Conservation (phyloP, 2,888 invertebrate genomes). For the Suillia variegata region DNA sequence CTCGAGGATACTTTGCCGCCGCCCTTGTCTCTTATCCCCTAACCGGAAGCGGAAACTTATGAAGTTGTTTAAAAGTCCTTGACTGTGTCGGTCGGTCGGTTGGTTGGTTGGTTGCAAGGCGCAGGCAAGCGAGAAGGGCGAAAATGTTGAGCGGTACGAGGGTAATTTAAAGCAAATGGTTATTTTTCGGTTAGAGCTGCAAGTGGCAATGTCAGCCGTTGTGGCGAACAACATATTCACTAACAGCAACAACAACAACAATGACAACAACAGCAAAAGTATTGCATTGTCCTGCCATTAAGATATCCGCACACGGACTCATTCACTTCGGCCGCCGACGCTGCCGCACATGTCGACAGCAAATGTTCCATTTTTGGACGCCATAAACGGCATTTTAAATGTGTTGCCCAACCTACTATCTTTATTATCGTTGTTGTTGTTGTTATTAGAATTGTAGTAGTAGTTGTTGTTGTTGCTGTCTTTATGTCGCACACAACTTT, state of each 20-base stretch:
- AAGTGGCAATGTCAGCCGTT: slow-evolving; percentile 20
- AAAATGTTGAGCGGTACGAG: too few relatives aligned
- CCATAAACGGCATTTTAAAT: slow-evolving; percentile 21
- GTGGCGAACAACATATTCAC: slow-evolving; percentile 14
- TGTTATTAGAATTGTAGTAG: slow-evolving; percentile 1
- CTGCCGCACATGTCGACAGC: slow-evolving; percentile 20
- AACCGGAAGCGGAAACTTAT: slow-evolving; percentile 31
- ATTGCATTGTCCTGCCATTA: slow-evolving; percentile 43
- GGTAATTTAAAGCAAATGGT: slow-evolving; percentile 38
- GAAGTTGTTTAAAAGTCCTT: slow-evolving; percentile 42
- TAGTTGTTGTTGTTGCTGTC: not conserved
- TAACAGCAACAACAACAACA: too few relatives aligned
- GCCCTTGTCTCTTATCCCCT: not conserved
- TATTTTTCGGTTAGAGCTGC: slow-evolving; percentile 24
- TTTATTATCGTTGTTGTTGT: slow-evolving; percentile 12
- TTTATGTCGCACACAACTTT: slow-evolving; percentile 22
- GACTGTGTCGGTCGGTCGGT: too few relatives aligned
- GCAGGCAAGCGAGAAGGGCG: not conserved
- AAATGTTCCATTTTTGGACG: not conserved
- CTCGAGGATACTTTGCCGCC: not conserved
- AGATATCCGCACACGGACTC: slow-evolving; percentile 42
- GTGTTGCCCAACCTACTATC: slow-evolving; percentile 13
- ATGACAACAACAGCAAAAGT: too few relatives aligned
- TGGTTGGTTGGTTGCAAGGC: not conserved
- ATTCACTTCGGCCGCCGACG: slow-evolving; percentile 33